Conservation (phyloP, 2,888 invertebrate genomes). For the Epinotia ramella region DNA sequence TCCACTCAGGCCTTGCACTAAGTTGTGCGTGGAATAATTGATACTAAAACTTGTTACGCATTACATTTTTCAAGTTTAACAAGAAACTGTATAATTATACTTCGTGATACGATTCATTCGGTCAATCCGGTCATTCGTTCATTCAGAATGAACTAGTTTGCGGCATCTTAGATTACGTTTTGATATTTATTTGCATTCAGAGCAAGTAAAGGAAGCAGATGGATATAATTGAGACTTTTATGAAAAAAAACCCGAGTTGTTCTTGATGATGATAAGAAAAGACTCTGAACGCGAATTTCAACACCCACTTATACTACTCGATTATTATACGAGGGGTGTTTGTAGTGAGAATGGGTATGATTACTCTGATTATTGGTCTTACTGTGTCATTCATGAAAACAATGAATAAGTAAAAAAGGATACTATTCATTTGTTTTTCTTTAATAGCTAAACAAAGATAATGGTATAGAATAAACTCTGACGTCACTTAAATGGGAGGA, state of each 20-base stretch:
- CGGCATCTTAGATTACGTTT: conserved; percentile 30
- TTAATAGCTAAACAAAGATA: too few species aligned
- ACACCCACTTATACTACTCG: conserved; percentile 1
- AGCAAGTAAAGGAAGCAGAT: conserved; percentile 48
- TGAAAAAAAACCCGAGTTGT: conserved; percentile 12
- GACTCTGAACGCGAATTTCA: conserved; percentile 17
- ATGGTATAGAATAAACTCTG: too few species aligned
- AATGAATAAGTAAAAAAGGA: too few species aligned
- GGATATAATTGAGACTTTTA: conserved; percentile 23
- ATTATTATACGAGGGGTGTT: too few species aligned
- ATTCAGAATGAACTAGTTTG: conserved; percentile 34
- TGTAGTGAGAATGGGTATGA: too few species aligned
- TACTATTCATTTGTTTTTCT: too few species aligned
- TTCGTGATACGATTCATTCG: conserved; percentile 25
- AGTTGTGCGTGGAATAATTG: neutral
- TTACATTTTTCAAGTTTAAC: conserved; percentile 28
- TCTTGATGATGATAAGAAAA: too few species aligned
- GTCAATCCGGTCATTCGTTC: conserved; percentile 28
- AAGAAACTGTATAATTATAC: conserved; percentile 30
- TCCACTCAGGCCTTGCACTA: too few species aligned
- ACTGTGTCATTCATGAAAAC: too few species aligned
- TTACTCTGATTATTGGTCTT: too few species aligned
- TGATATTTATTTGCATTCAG: conserved; percentile 42
- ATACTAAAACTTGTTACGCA: conserved; percentile 2
- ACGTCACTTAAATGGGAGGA: too few species aligned